Evolutionary conservation across 2,797 vertebrate species (phyloP), one percentile per base, ranked within the genome.

Genomic region (Ceyx erithaca): DNA sequence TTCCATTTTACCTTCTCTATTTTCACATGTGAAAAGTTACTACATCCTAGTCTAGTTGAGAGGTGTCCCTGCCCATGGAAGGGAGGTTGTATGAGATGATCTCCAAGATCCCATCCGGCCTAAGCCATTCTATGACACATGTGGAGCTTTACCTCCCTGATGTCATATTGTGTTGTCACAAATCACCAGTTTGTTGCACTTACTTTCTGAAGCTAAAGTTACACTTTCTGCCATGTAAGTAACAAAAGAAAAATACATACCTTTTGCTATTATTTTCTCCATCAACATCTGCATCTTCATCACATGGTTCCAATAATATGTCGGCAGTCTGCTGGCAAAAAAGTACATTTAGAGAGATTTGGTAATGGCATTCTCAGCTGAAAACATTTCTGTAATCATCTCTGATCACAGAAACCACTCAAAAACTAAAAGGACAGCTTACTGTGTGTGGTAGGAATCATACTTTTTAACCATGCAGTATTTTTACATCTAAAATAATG

Each of bases 241-340:
- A 37, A 68, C 25, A 79, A 61, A 31, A 66, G 55, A 92, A 71
- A 92, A 95, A 84, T 81, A 82, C 96, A 61, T 94, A 99, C 99
- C 98, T 98, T 97, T 98, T 97, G 94, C 96, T 97, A 95, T 97
- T 98, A 97, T 98, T 98, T 96, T 98, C 98, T 91, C 97, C 96
- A 87, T 98, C 97, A 30, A 96, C 92, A 94, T 98, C 98, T 90
- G 98, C 94, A 55, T n/a, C 52, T 54, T 98, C 98, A 95, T 97
- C 97, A 57, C 97, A 98, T 67, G 97, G 97, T 93, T 98, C 98
- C 96, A 99, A 97, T 81, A 98, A 93, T 54, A 98, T 30, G 5
- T 95, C 97, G 96, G 94, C 82, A 95, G 96, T 51, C 98, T 98
- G 93, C 87, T 81, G 94, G 87, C 80, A 89, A 94, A 94, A 90